phyloP scores from a whole-genome alignment of 2,113 vertebrate species.

The Microcebus griseorufus region DNA sequence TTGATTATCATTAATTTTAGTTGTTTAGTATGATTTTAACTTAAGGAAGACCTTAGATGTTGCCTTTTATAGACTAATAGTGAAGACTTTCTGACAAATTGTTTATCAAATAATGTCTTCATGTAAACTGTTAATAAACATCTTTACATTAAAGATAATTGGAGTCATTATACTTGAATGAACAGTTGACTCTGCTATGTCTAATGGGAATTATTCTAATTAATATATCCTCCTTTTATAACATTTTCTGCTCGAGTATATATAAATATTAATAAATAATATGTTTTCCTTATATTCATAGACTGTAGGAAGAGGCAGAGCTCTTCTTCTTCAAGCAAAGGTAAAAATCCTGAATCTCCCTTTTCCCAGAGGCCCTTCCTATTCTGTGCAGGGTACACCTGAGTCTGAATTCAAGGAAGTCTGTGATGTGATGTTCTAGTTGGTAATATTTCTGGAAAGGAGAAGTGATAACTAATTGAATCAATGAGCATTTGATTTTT shows the following conservation, averaged over 20 bases:
- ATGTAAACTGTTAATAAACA: neutral
- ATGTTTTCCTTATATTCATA: slow-evolving; percentile 79
- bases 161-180: neutral
- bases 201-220: neutral
- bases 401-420: neutral
- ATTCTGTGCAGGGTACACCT: neutral
- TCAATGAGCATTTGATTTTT: neutral
- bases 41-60: neutral
- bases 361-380: neutral
- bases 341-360: slow-evolving; percentile 81
- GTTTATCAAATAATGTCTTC: neutral
- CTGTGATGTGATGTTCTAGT: neutral
- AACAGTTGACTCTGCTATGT: neutral
- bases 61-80: neutral
- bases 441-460: neutral
- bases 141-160: neutral
- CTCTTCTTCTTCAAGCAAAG: slow-evolving; percentile 98
- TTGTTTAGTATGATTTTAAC: neutral
- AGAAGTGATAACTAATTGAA: neutral
- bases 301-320: slow-evolving; percentile 94
- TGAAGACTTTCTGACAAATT: neutral
- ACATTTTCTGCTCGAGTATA: neutral
- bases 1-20: neutral
- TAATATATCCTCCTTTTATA: neutral
- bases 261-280: neutral